Evolutionary conservation across 2,797 vertebrate genomes (phyloP).

Genomic region (Trematomus bernacchii): DNA sequence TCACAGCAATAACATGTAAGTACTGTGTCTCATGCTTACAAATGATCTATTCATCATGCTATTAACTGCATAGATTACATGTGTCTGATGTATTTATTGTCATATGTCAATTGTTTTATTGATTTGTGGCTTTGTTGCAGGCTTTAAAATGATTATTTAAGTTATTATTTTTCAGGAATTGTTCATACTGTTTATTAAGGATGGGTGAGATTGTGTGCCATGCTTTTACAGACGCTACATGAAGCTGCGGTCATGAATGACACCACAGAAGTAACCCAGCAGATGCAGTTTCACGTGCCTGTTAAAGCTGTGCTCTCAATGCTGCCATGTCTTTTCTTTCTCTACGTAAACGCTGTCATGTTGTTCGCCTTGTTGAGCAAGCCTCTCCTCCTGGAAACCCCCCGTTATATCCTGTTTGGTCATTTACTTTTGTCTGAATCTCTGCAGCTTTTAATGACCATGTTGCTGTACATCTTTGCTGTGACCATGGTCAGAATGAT

Average conservation of each 20-base stretch:
- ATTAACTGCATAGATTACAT: neutral
- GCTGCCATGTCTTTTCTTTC: conserved; percentile 61
- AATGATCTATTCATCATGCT: neutral
- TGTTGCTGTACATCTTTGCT: conserved; percentile 63
- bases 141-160: neutral
- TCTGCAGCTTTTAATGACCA: conserved; percentile 55
- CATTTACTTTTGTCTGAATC: conserved; percentile 78
- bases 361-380: conserved; percentile 67
- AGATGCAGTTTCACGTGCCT: neutral
- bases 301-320: conserved; percentile 48
- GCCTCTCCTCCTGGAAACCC: conserved; percentile 60
- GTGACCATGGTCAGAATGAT: conserved; percentile 45
- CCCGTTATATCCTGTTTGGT: conserved; percentile 77
- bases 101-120: neutral
- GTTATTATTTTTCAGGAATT: neutral
- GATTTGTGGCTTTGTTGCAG: conserved; percentile 1
- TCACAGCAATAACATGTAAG: conserved; percentile 35
- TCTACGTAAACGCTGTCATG: conserved; percentile 77
- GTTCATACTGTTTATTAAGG: neutral
- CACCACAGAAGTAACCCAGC: neutral
- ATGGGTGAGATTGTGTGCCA: conserved; percentile 4
- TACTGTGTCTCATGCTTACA: neutral
- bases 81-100: neutral
- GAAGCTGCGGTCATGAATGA: conserved; percentile 51
- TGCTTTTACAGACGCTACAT: conserved; percentile 36